These are phyloP conservation scores for Meteorus cinctellus DNA, from an alignment of 2,888 invertebrate species.

Conservation along the genomic window DNA sequence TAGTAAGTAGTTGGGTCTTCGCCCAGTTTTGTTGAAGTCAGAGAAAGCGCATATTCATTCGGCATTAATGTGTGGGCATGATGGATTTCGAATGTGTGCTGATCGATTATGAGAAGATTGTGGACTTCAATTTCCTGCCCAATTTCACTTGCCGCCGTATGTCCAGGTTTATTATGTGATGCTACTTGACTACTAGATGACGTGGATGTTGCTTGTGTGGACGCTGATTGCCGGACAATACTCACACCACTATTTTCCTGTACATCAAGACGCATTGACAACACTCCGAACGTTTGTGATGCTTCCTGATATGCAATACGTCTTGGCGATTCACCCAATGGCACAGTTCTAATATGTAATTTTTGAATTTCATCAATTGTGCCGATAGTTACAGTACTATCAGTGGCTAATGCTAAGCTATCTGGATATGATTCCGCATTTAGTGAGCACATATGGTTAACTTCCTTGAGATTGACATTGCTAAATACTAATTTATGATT, in stretches of 20 bases:
- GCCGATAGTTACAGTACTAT: slow-evolving; percentile 92
- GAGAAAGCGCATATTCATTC: slow-evolving; percentile 91
- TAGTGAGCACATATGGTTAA: slow-evolving; percentile 98
- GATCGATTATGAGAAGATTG: slow-evolving; percentile 92
- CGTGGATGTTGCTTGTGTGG: slow-evolving; percentile 83
- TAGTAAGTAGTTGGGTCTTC: slow-evolving; percentile 95
- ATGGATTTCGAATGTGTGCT: slow-evolving; percentile 97
- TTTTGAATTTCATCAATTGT: slow-evolving; percentile 99
- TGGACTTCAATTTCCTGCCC: slow-evolving; percentile 94
- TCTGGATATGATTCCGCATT: slow-evolving; percentile 97
- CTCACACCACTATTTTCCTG: slow-evolving; percentile 83
- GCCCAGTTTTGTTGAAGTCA: slow-evolving; percentile 92
- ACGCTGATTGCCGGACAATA: slow-evolving; percentile 82
- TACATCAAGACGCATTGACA: slow-evolving; percentile 92
- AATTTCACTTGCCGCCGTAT: slow-evolving; percentile 74
- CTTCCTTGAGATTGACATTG: slow-evolving; percentile 96
- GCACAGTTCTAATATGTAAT: slow-evolving; percentile 95
- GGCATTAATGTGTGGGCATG: slow-evolving; percentile 95
- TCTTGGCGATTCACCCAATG: slow-evolving; percentile 94
- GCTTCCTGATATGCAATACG: slow-evolving; percentile 96
- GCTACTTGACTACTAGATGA: slow-evolving; percentile 75
- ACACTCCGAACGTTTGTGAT: slow-evolving; percentile 94
- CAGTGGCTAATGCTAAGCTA: slow-evolving; percentile 91
- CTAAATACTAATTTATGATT: slow-evolving; percentile 98
- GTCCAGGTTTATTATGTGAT: slow-evolving; percentile 71